A percentile compares a stretch with the other conserved stretches of the same genome.
Conservation (phyloP, 2,888 invertebrate species). For the Catonia carolina region DNA sequence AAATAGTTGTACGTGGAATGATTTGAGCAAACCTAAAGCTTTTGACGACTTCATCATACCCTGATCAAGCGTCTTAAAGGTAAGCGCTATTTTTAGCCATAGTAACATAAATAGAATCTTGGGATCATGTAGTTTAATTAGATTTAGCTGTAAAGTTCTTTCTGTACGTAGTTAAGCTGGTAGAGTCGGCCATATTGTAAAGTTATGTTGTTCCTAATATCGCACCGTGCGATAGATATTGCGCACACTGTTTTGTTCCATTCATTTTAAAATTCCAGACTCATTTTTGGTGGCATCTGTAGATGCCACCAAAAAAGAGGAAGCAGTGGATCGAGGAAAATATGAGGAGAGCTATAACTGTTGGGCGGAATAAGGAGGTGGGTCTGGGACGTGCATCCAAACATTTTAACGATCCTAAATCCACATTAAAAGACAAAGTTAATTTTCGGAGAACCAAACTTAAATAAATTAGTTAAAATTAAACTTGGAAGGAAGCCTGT, state of each 20-base stretch:
- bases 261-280: no score
- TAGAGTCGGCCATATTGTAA: constrained; percentile 1
- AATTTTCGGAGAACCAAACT: neutral
- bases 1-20: no score
- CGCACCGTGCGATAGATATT: neutral
- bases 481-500: constrained; percentile 2
- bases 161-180: neutral
- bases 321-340: neutral
- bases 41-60: no score
- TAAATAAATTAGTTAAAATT: neutral
- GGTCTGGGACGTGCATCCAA: neutral
- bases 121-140: neutral
- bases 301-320: neutral
- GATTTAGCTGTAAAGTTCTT: neutral
- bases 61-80: no score
- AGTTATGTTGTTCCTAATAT: neutral
- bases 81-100: no score
- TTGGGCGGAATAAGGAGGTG: neutral
- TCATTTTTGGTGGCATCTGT: no score
- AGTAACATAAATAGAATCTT: no score
- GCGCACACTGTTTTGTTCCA: no score
- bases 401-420: neutral
- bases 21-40: no score
- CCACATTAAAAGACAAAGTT: constrained; percentile 7
- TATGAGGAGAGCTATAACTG: neutral